Evolutionary conservation across 2,888 invertebrate species (phyloP).

Genomic region (Disparrhopalites patrizii): DNA sequence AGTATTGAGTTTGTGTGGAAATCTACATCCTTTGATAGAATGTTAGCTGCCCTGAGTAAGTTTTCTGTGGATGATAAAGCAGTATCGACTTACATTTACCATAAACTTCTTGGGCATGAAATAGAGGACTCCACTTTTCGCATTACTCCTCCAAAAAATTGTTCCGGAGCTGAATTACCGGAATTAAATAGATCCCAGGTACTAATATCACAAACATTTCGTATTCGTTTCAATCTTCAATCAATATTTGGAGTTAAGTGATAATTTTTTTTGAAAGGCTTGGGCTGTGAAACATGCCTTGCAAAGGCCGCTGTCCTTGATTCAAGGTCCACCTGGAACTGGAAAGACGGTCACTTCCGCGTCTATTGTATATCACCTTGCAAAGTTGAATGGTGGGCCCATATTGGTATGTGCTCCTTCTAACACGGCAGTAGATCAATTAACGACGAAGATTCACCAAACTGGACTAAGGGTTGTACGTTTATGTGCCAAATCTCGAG

Average conservation of each 20-base stretch:
- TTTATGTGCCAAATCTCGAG: slow-evolving; percentile 94
- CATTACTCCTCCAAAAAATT: slow-evolving; percentile 89
- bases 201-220: slow-evolving; percentile 28
- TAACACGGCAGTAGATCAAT: slow-evolving; percentile 98
- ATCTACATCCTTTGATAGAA: slow-evolving; percentile 96
- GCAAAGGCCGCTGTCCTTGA: slow-evolving; percentile 89
- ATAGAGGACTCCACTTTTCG: slow-evolving; percentile 90
- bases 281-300: slow-evolving; percentile 98
- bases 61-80: slow-evolving; percentile 96
- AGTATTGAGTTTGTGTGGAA: slow-evolving; percentile 99
- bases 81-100: slow-evolving; percentile 96
- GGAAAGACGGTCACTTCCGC: slow-evolving; percentile 99
- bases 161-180: slow-evolving; percentile 94
- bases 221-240: not conserved
- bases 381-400: slow-evolving; percentile 82
- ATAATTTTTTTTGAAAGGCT: slow-evolving; percentile 58
- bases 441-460: slow-evolving; percentile 97
- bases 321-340: slow-evolving; percentile 94
- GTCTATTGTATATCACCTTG: slow-evolving; percentile 96
- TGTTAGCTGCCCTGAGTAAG: slow-evolving; percentile 89
- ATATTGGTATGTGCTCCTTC: slow-evolving; percentile 98
- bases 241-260: not conserved
- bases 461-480: slow-evolving; percentile 91
- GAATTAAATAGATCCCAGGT: slow-evolving; percentile 95
- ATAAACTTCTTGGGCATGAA: slow-evolving; percentile 89